Conservation (phyloP, 2,113 vertebrate species). For the Pteruthius melanotis region DNA sequence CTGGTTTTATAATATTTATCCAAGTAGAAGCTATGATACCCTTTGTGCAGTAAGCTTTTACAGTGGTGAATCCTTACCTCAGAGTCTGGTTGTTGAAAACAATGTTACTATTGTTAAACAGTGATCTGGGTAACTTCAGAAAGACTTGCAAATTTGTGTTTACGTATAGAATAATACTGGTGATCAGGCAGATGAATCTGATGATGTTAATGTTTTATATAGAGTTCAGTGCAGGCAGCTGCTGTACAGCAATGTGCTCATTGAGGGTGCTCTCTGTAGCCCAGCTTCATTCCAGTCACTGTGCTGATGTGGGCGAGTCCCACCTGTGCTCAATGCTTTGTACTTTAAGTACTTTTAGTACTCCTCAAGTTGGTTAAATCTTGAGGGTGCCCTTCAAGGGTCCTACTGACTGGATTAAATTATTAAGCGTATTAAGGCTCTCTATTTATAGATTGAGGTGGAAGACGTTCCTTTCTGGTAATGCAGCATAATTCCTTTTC, state of each 20-base stretch:
- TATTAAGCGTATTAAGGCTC: neutral
- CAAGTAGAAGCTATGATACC: neutral
- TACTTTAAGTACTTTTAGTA: neutral
- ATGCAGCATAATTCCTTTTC: neutral
- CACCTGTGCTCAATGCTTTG: neutral
- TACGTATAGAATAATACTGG: rapidly evolving
- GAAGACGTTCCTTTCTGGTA: neutral
- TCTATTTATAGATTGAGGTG: neutral
- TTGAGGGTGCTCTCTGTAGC: neutral
- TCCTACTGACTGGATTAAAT: neutral
- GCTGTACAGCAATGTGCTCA: neutral
- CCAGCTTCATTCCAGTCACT: rapidly evolving
- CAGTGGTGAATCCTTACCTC: neutral
- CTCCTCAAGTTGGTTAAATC: neutral
- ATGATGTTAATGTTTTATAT: neutral
- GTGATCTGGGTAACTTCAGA: neutral
- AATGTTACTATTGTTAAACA: neutral
- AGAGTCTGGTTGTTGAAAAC: neutral
- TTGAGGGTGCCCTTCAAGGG: neutral
- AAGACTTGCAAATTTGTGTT: neutral
- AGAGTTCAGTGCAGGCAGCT: neutral
- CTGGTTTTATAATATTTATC: neutral
- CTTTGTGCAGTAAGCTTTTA: neutral
- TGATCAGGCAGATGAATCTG: neutral
- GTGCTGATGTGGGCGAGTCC: rapidly evolving